Percentiles rank a stretch among this genome's conserved stretches.
These are phyloP conservation scores for Leucopsar rothschildi DNA, from an alignment of 2,113 vertebrate species.

Conservation along the genomic window DNA sequence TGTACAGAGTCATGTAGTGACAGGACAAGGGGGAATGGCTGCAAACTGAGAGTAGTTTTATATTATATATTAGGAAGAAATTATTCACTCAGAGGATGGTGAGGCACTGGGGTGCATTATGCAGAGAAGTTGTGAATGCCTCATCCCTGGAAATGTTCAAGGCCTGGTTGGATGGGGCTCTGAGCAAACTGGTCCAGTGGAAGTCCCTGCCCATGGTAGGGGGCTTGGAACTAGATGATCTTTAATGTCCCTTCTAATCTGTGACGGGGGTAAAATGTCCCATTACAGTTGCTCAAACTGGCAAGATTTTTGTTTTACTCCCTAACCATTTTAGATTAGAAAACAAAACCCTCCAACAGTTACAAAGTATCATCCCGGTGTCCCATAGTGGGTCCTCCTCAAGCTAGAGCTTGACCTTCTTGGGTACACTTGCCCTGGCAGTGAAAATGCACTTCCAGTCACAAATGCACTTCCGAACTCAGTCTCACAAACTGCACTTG, in stretches of 20 bases:
- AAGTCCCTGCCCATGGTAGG: background rate
- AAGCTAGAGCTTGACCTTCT: background rate
- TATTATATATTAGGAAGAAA: background rate
- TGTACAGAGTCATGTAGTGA: background rate
- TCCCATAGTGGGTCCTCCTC: background rate
- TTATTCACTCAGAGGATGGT: background rate
- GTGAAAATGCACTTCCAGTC: background rate
- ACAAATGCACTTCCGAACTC: background rate
- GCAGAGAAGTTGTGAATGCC: background rate
- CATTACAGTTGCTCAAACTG: background rate
- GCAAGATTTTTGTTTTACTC: background rate
- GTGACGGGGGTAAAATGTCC: background rate
- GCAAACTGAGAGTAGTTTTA: background rate
- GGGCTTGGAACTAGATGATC: background rate
- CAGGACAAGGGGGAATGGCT: background rate
- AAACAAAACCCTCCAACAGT: background rate
- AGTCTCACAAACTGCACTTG: background rate
- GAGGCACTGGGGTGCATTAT: background rate
- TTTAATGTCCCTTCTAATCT: background rate
- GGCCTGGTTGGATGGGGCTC: background rate
- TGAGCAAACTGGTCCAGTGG: background rate
- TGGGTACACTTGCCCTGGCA: fast-evolving
- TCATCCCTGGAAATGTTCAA: background rate
- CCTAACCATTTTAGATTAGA: background rate
- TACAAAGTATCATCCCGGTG: background rate